Evolutionary conservation across 2,888 invertebrate species (phyloP).

Genomic region (Torymus texanus): DNA sequence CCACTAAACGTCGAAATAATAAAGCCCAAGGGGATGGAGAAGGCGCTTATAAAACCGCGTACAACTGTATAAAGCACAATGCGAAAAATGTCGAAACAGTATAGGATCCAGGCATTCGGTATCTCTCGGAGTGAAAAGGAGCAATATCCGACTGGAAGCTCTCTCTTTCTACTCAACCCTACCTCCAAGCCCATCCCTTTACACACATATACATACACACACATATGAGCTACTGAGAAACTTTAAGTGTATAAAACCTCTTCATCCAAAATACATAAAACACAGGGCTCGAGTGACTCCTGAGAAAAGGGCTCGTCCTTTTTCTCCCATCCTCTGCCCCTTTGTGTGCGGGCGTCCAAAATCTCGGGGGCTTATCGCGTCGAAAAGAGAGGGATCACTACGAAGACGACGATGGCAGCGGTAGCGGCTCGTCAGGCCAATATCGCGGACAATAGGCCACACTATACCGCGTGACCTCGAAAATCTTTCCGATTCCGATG

Average conservation of each 20-base stretch:
- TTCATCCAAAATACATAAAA: constrained; percentile 34
- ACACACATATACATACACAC: not conserved
- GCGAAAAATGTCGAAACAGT: constrained; percentile 10
- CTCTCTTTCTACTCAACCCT: not conserved
- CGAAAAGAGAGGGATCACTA: constrained; percentile 43
- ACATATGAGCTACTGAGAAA: not conserved
- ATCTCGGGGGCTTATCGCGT: constrained; percentile 37
- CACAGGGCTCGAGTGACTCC: not conserved
- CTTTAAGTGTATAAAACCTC: constrained; percentile 2
- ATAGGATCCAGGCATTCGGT: not conserved
- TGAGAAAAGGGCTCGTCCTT: not conserved
- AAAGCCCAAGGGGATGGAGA: too few species aligned
- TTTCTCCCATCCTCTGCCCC: not conserved
- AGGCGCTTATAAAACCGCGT: too few species aligned
- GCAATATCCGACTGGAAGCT: not conserved
- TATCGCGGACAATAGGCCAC: constrained; percentile 25
- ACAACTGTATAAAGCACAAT: not conserved
- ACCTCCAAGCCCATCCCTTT: constrained; percentile 8
- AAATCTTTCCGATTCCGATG: constrained; percentile 43
- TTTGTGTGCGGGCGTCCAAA: constrained; percentile 24
- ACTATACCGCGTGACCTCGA: constrained; percentile 31
- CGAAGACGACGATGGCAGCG: not conserved
- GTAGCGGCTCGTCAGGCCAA: constrained; percentile 32
- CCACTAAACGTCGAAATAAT: too few species aligned
- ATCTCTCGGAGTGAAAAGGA: constrained; percentile 13